Evolutionary conservation across 2,797 vertebrate species (phyloP).

Genomic region (Podarcis siculus): DNA sequence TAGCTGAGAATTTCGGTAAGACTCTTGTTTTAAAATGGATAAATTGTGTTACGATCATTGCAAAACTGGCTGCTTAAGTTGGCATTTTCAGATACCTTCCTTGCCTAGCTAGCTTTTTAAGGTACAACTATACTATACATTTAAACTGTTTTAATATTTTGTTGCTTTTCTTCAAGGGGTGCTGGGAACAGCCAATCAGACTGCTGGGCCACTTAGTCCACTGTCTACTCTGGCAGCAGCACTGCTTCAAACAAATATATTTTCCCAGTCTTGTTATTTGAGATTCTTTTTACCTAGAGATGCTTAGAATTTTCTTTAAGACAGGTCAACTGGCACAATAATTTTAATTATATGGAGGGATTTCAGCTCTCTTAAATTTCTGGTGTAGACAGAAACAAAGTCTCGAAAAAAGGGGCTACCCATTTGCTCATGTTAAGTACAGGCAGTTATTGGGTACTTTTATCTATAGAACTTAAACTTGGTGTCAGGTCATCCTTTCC

Average conservation of each 20-base stretch:
- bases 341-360: no score
- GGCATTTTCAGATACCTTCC: neutral
- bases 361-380: neutral
- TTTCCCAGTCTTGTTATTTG: neutral
- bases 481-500: neutral
- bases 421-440: neutral
- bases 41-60: neutral
- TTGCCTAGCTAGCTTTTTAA: no score
- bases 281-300: neutral
- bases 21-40: conserved; percentile 6
- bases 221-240: neutral
- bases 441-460: neutral
- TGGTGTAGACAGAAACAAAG: neutral
- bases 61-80: neutral
- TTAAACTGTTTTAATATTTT: neutral
- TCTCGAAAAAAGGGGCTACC: neutral
- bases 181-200: no score
- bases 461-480: neutral
- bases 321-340: no score
- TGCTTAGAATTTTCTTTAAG: neutral
- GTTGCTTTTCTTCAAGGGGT: neutral
- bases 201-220: no score
- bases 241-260: neutral
- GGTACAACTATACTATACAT: no score
- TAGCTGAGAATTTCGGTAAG: neutral